These are phyloP conservation scores for Oreortyx pictus DNA, from an alignment of 2,797 vertebrate genomes.

Conservation along the genomic window DNA sequence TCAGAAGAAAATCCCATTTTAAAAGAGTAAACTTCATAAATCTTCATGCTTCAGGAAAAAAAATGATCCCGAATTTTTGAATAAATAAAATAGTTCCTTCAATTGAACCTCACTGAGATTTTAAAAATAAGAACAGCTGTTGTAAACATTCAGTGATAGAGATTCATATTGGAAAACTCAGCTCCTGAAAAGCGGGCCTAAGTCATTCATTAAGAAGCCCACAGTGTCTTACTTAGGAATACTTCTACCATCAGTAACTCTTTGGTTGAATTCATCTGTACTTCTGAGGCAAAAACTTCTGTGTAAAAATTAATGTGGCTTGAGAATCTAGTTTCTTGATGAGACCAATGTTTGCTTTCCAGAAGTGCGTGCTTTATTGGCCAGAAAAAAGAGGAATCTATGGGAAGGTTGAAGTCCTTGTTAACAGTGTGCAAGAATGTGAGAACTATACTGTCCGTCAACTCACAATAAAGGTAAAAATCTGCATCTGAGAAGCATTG, in stretches of 20 bases:
- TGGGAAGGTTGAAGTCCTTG: constrained; percentile 91
- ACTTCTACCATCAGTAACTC: not conserved
- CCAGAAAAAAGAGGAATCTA: constrained; percentile 97
- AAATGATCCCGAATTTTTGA: not conserved
- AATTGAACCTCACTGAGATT: not conserved
- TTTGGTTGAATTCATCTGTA: not conserved
- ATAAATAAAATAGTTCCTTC: not conserved
- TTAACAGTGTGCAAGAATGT: constrained; percentile 86
- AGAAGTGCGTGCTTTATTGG: constrained; percentile 99
- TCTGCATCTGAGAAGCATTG: not conserved
- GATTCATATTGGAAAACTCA: not conserved
- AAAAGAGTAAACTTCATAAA: not conserved
- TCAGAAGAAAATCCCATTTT: not conserved
- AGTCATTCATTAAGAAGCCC: not conserved
- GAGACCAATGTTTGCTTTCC: not conserved
- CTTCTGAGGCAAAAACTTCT: not conserved
- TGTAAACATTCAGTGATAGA: not conserved
- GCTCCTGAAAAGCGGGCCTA: constrained; percentile 5
- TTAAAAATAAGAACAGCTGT: not conserved
- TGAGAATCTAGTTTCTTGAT: not conserved
- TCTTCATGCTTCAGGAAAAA: not conserved
- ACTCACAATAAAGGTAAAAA: constrained; percentile 91
- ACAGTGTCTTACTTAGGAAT: not conserved
- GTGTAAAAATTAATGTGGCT: not conserved
- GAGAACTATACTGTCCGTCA: constrained; percentile 91